Evolutionary conservation across 2,888 invertebrate species (phyloP).

Genomic region (Mongoloraphidia duomilia): DNA sequence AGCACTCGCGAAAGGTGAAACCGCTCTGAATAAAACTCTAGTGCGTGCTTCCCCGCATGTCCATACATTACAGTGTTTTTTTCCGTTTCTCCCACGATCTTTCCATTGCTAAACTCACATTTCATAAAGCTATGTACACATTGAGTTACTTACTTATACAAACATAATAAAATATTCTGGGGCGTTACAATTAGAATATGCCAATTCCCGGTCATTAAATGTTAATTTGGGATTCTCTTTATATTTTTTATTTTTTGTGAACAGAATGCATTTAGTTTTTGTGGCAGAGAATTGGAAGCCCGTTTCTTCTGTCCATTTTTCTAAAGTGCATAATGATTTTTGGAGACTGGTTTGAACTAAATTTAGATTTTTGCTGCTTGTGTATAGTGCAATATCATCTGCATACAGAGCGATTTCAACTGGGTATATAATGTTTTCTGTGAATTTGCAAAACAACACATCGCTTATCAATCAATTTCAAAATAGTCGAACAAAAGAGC

Average conservation of each 20-base stretch:
- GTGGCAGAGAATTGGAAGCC: neutral
- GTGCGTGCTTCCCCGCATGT: too few relatives aligned
- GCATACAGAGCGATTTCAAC: neutral
- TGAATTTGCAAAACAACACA: neutral
- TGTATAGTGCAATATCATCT: conserved; percentile 2
- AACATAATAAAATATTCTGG: too few relatives aligned
- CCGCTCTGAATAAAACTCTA: too few relatives aligned
- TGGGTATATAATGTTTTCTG: neutral
- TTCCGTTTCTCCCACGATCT: too few relatives aligned
- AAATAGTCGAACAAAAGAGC: too few relatives aligned
- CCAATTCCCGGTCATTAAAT: conserved; percentile 1
- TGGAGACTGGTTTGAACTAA: neutral
- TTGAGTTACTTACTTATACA: too few relatives aligned
- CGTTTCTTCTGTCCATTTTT: neutral
- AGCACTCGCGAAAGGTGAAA: too few relatives aligned
- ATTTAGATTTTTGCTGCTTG: too few relatives aligned
- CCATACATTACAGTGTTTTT: too few relatives aligned
- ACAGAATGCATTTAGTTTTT: neutral
- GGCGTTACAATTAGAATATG: neutral
- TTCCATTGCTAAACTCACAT: too few relatives aligned
- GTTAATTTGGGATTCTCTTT: neutral
- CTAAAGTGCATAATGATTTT: neutral
- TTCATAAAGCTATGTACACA: too few relatives aligned
- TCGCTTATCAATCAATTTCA: too few relatives aligned
- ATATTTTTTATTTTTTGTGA: neutral